Evolutionary conservation across 1,140 invertebrate genomes (phyloP), one percentile per base, ranked within the genome.

Genomic region (Zaprionus ornatus): DNA sequence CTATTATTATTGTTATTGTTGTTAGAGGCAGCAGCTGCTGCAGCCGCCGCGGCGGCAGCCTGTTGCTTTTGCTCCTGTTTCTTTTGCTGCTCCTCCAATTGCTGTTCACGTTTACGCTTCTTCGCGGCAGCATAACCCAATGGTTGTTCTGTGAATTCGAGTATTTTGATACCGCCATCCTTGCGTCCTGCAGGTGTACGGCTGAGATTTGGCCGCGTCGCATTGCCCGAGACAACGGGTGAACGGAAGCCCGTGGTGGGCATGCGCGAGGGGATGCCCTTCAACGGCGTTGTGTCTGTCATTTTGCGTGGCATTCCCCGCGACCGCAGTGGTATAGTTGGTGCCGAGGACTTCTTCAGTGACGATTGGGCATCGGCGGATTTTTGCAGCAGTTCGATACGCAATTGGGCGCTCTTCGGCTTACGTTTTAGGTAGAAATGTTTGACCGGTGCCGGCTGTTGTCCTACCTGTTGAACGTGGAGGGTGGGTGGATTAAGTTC

Each of bases 231-330:
- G 74, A 93, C 93, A 12, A 92, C 93, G 12, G 94, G 93, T 65
- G 93, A 94, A 52, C 94, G 93, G 61, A 95, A 92, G 40, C 95
- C 93, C 4, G 91, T 87, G 6, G 95, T 94, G 7, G 95, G 95
- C 76, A 97, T 95, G 75, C 97, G 94, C 67, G 96, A 97, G 1
- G 98, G 97, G 76, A 99, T 96, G 1, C 97, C 97, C 93, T 98
- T 98, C 13, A 99, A 93, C 1, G 98, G 98, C 9, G 98, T 98
- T 97, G 97, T 97, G 92, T 99, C 98, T 82, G 97, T 98, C 97
- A 99, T 98, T 94, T 98, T 98, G 74, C 98, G 95, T 7, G 97
- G 98, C 96, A 99, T 98, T 79, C 98, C 98, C 91, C 98, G 94
- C 42, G 97, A 98, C 0, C 99, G 95, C 52, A 93, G 54, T 29